Evolutionary conservation across 2,888 invertebrate species (phyloP).

Genomic region (Augochlorella aurata): DNA sequence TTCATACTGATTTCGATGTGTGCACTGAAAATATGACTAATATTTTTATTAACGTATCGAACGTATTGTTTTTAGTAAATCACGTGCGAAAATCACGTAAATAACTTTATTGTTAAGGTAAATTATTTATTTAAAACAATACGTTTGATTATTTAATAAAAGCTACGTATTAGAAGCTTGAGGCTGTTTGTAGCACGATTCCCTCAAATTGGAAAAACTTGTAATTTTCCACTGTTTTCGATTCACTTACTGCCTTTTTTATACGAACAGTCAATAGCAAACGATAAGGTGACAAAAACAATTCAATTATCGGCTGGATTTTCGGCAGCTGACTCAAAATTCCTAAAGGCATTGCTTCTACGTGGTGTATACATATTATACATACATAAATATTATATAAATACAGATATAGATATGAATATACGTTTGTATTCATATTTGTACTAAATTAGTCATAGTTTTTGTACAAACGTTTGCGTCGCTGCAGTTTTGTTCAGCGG

Average conservation of each 20-base stretch:
- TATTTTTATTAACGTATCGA: conserved; percentile 26
- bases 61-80: conserved; percentile 45
- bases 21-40: neutral
- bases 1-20: conserved; percentile 34
- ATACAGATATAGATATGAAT: conserved; percentile 67
- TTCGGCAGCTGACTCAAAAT: conserved; percentile 54
- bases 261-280: conserved; percentile 14
- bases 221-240: conserved; percentile 23
- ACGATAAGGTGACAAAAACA: neutral
- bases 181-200: conserved; percentile 19
- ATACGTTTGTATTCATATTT: conserved; percentile 72
- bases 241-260: conserved; percentile 1
- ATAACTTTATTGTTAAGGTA: neutral
- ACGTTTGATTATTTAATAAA: conserved; percentile 28
- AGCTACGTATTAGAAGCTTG: conserved; percentile 5
- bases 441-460: conserved; percentile 76
- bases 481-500: conserved; percentile 71
- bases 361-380: conserved; percentile 74
- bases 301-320: conserved; percentile 29
- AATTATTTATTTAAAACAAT: conserved; percentile 25
- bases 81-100: neutral
- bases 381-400: conserved; percentile 50
- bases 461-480: conserved; percentile 79
- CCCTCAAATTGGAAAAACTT: conserved; percentile 6
- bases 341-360: conserved; percentile 76